Conservation (phyloP, 2,113 vertebrate genomes). For the Pseudorasbora parva region DNA sequence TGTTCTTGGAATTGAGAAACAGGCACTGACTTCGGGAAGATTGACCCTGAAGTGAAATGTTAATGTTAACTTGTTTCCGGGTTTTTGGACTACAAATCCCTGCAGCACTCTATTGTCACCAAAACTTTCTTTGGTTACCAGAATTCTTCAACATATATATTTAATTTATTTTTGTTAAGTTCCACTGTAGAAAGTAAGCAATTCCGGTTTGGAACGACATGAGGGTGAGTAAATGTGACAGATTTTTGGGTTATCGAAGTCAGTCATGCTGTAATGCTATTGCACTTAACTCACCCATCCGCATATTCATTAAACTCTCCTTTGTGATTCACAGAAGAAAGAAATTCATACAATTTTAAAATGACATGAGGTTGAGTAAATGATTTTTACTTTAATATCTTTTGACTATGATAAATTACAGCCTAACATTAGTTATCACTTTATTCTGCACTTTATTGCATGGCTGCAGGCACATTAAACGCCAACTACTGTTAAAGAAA, state of each 20-base stretch:
- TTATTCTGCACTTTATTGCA: background rate
- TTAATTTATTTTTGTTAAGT: too few relatives aligned
- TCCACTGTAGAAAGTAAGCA: background rate
- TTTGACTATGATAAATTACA: constrained; percentile 7
- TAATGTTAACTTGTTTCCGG: too few relatives aligned
- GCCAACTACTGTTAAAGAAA: background rate
- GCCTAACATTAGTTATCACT: background rate
- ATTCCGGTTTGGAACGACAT: background rate
- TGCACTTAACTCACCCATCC: background rate
- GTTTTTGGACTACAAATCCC: too few relatives aligned
- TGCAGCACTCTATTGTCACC: too few relatives aligned
- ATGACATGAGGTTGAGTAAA: background rate
- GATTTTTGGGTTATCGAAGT: too few relatives aligned
- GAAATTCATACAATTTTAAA: background rate
- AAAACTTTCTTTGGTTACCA: background rate
- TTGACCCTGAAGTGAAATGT: too few relatives aligned
- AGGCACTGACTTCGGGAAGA: too few relatives aligned
- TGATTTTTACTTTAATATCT: background rate
- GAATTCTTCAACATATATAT: background rate
- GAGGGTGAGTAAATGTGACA: background rate
- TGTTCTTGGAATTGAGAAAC: too few relatives aligned
- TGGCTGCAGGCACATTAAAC: background rate
- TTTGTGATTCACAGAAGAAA: background rate
- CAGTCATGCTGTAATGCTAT: background rate
- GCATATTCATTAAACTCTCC: background rate